A percentile compares a stretch with the other conserved stretches of the same genome.
These are phyloP conservation scores for Calameuta pallipes DNA, from an alignment of 2,888 invertebrate genomes.

Conservation along the genomic window DNA sequence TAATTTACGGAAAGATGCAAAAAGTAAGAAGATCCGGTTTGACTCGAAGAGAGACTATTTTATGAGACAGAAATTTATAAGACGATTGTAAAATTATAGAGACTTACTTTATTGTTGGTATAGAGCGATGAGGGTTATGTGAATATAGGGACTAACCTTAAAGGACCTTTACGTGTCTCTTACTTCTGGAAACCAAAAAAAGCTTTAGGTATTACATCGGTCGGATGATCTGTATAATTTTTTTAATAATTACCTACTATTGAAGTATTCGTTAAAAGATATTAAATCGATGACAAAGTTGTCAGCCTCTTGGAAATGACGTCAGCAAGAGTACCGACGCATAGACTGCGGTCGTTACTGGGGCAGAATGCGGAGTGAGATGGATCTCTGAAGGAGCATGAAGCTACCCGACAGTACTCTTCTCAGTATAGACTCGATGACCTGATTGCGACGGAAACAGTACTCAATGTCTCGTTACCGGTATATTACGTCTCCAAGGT, in stretches of 20 bases:
- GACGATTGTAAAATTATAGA: too few species aligned
- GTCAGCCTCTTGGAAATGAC: background rate
- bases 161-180: background rate
- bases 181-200: background rate
- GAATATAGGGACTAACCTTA: background rate
- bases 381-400: background rate
- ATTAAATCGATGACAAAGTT: background rate
- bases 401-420: conserved; percentile 11
- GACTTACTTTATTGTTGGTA: background rate
- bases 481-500: conserved; percentile 10
- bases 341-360: background rate
- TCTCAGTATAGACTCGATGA: conserved; percentile 23
- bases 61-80: background rate
- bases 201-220: background rate
- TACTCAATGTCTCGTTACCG: conserved; percentile 25
- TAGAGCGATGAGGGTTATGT: background rate
- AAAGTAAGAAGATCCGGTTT: background rate
- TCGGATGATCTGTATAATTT: background rate
- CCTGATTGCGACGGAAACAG: conserved; percentile 25
- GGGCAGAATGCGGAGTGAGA: background rate
- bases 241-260: background rate
- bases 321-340: background rate
- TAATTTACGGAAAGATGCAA: conserved; percentile 36
- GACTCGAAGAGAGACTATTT: background rate
- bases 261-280: background rate